A percentile compares a stretch with the other conserved stretches of the same genome.
phyloP scores from a whole-genome alignment of 1,140 invertebrate species.

The Trichoplusia ni region DNA sequence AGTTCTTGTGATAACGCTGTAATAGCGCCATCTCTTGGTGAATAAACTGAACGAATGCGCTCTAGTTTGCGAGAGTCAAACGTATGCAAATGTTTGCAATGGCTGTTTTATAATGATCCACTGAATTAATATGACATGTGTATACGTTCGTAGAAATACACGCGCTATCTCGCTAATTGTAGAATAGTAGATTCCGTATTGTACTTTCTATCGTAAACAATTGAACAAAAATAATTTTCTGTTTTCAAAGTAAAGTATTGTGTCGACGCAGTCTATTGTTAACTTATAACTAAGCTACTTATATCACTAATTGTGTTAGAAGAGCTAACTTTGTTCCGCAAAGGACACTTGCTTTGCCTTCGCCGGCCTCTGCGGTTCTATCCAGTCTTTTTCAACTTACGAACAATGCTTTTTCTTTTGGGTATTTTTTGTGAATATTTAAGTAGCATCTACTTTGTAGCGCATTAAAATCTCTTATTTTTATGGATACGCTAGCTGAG shows the following conservation, averaged over 20 bases:
- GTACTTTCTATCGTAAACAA: no score
- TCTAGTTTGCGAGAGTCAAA: not conserved
- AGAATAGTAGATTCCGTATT: no score
- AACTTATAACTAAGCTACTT: no score
- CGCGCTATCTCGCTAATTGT: not conserved
- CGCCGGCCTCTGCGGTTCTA: not conserved
- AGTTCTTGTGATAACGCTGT: no score
- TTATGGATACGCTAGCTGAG: not conserved
- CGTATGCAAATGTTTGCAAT: constrained; percentile 8
- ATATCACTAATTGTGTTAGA: not conserved
- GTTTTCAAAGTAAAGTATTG: no score
- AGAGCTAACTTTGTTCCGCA: not conserved
- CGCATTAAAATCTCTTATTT: constrained; percentile 21
- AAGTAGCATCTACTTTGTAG: constrained; percentile 15
- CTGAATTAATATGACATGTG: not conserved
- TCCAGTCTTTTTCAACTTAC: constrained; percentile 3
- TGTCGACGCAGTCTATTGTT: no score
- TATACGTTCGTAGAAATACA: no score
- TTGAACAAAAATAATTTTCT: no score
- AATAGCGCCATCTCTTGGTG: no score
- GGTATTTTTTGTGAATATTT: constrained; percentile 11
- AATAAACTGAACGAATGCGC: not conserved
- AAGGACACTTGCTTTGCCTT: not conserved
- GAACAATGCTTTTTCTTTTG: not conserved
- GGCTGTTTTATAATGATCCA: not conserved